These are phyloP conservation scores for Epizoanthus scotinus DNA, from an alignment of 92 coral and sea anemone genomes.

Conservation along the genomic window DNA sequence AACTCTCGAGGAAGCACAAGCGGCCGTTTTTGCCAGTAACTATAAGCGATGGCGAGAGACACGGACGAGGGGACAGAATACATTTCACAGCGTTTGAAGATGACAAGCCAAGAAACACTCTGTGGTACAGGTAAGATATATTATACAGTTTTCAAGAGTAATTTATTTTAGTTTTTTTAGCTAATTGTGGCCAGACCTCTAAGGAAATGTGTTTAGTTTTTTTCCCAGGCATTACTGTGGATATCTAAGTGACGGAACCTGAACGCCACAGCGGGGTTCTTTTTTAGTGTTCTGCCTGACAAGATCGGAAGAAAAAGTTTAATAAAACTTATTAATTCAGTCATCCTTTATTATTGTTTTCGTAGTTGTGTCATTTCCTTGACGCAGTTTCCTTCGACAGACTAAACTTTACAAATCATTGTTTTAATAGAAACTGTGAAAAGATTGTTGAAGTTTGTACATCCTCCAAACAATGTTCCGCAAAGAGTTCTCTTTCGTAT, in stretches of 20 bases:
- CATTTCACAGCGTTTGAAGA: slow-evolving; percentile 97
- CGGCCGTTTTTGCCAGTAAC: slow-evolving; percentile 72
- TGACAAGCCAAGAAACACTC: slow-evolving; percentile 76
- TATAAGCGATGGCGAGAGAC: slow-evolving; percentile 67
- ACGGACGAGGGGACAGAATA: slow-evolving; percentile 61
- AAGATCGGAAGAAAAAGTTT: background rate
- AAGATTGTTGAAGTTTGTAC: background rate
- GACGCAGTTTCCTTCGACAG: background rate
- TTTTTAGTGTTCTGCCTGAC: background rate
- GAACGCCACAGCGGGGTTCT: slow-evolving; percentile 6
- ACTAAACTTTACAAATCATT: background rate
- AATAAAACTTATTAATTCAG: background rate
- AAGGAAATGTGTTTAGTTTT: background rate
- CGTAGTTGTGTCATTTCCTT: background rate
- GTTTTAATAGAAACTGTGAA: background rate
- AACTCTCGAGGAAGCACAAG: slow-evolving; percentile 66
- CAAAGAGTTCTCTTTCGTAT: background rate
- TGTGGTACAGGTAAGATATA: slow-evolving; percentile 81
- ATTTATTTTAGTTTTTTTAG: too few relatives aligned
- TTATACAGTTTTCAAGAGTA: background rate
- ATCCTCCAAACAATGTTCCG: background rate
- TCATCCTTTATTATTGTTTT: background rate
- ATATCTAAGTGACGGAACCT: background rate
- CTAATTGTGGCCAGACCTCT: background rate
- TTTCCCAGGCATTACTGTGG: too few relatives aligned